These are phyloP conservation scores for Dasyornis broadbenti DNA, from an alignment of 2,113 vertebrate genomes.

Conservation along the genomic window DNA sequence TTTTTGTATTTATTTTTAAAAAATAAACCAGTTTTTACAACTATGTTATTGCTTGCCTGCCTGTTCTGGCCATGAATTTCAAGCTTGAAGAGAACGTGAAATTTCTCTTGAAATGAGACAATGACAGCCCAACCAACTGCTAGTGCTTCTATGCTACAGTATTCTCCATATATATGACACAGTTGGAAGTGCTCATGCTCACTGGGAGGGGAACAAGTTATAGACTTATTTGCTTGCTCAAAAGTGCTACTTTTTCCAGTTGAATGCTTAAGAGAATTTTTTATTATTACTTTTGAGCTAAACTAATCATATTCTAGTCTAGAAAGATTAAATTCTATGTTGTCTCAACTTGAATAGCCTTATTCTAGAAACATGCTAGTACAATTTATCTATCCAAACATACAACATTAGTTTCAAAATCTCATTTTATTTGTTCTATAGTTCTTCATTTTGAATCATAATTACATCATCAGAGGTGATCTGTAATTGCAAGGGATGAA, in stretches of 20 bases:
- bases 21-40: conserved; percentile 89
- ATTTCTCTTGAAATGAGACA: neutral
- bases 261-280: neutral
- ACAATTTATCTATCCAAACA: neutral
- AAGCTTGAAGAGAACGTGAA: neutral
- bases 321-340: neutral
- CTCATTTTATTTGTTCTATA: neutral
- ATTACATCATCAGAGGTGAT: neutral
- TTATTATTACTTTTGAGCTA: neutral
- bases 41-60: conserved; percentile 57
- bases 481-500: neutral
- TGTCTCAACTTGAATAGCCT: neutral
- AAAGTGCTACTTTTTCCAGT: neutral
- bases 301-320: neutral
- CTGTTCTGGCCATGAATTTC: neutral
- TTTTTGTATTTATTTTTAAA: conserved; percentile 99
- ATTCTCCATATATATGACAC: neutral
- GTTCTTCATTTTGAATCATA: neutral
- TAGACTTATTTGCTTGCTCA: neutral
- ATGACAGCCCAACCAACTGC: neutral
- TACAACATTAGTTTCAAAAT: neutral
- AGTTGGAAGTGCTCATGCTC: neutral
- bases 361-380: neutral
- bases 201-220: neutral
- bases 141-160: neutral